Conservation (phyloP, 1,140 invertebrate species). For the Danaus melanippus region DNA sequence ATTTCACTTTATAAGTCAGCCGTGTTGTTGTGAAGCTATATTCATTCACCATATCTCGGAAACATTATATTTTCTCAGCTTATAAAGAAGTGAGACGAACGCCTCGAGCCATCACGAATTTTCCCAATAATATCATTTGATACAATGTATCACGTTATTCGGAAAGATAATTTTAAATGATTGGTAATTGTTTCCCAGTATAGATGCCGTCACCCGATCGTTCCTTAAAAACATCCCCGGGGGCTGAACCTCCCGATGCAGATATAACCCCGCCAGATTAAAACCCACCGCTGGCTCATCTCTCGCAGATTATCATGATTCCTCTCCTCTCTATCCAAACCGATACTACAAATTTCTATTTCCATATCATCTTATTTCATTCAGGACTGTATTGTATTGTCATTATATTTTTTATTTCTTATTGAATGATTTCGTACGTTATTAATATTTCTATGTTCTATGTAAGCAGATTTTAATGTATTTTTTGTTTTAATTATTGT, state of each 20-base stretch:
- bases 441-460: conserved; percentile 6
- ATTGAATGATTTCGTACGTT: conserved; percentile 11
- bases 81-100: too few relatives aligned
- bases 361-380: conserved; percentile 27
- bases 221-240: conserved; percentile 2
- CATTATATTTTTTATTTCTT: conserved; percentile 14
- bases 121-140: too few relatives aligned
- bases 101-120: too few relatives aligned
- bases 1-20: too few relatives aligned
- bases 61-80: too few relatives aligned
- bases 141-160: too few relatives aligned
- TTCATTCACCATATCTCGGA: too few relatives aligned
- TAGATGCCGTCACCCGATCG: conserved; percentile 4
- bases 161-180: too few relatives aligned
- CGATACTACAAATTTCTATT: conserved; percentile 29
- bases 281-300: conserved; percentile 26
- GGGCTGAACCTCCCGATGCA: conserved; percentile 9
- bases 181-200: conserved; percentile 11
- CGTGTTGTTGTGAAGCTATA: too few relatives aligned
- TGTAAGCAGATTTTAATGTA: not conserved
- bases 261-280: conserved; percentile 21
- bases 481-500: conserved; percentile 3
- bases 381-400: conserved; percentile 22
- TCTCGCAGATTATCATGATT: conserved; percentile 32
- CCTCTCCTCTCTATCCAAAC: conserved; percentile 28